phyloP scores from a whole-genome alignment of 1,140 invertebrate species.

The Dufourea novaeangliae region DNA sequence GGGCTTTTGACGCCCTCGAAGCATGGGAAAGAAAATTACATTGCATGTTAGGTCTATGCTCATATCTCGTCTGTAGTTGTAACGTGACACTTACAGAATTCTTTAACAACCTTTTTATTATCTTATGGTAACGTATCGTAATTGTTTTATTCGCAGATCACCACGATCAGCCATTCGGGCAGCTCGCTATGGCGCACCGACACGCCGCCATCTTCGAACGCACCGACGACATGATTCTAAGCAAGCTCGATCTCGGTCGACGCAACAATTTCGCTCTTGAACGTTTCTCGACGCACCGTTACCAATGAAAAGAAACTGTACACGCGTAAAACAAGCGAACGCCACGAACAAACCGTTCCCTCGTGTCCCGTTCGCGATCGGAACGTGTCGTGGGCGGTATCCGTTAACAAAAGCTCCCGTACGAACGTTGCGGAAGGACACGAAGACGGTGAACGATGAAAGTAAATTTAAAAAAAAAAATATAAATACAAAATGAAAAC shows the following conservation, averaged over 20 bases:
- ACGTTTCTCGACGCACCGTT: constrained; percentile 54
- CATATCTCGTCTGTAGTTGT: too few species aligned
- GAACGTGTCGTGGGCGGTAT: constrained; percentile 36
- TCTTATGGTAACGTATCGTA: too few species aligned
- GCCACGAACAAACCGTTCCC: constrained; percentile 27
- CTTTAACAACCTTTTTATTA: too few species aligned
- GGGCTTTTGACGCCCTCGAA: too few species aligned
- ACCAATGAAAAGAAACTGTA: constrained; percentile 2
- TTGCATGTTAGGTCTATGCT: too few species aligned
- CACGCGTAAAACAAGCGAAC: too few species aligned
- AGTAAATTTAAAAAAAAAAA: constrained; percentile 61
- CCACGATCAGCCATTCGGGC: constrained; percentile 77
- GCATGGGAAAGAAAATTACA: too few species aligned
- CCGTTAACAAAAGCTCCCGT: constrained; percentile 53
- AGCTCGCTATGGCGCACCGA: constrained; percentile 74
- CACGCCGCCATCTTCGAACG: constrained; percentile 50
- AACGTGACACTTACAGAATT: too few species aligned
- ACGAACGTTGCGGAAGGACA: constrained; percentile 36
- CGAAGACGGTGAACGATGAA: constrained; percentile 61
- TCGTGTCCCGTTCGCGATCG: constrained; percentile 10
- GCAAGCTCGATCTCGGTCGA: constrained; percentile 38
- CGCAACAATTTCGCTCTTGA: constrained; percentile 41
- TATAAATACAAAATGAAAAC: not conserved
- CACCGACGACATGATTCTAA: constrained; percentile 71
- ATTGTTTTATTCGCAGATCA: constrained; percentile 68